These are phyloP conservation scores for Calvadosia cruxmelitensis DNA, from an alignment of 30 jellyfish, hydroid and myxozoan genomes.

Conservation along the genomic window DNA sequence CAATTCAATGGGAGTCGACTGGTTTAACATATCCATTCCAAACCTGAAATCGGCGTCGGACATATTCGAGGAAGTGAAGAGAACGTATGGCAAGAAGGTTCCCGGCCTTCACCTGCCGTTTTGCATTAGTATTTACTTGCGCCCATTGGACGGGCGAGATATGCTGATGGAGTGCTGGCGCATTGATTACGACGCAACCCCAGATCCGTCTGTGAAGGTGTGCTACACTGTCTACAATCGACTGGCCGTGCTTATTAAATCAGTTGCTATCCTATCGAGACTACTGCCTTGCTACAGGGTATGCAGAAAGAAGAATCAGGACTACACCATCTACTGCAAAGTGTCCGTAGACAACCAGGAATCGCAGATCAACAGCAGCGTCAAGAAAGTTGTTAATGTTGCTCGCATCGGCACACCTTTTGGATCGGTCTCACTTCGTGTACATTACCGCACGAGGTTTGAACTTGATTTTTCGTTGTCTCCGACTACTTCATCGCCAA, in stretches of 20 bases:
- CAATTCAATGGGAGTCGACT: slow-evolving; percentile 78
- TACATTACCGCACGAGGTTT: slow-evolving; percentile 26
- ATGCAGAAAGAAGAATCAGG: slow-evolving; percentile 54
- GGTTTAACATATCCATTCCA: slow-evolving; percentile 85
- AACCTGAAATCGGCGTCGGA: slow-evolving; percentile 29
- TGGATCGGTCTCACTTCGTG: slow-evolving; percentile 36
- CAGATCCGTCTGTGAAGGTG: slow-evolving; percentile 29
- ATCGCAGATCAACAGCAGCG: slow-evolving; percentile 18
- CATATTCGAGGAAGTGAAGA: slow-evolving; percentile 42
- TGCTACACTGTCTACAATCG: slow-evolving; percentile 65
- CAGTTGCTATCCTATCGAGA: slow-evolving; percentile 59
- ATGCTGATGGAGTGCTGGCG: slow-evolving; percentile 81
- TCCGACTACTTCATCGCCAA: not conserved
- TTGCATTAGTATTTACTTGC: slow-evolving; percentile 40
- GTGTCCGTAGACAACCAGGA: slow-evolving; percentile 23
- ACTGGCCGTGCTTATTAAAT: slow-evolving; percentile 54
- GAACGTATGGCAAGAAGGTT: slow-evolving; percentile 32
- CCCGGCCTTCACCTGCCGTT: slow-evolving; percentile 54
- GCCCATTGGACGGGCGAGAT: slow-evolving; percentile 71
- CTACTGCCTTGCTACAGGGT: slow-evolving; percentile 68
- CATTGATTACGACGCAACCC: slow-evolving; percentile 15
- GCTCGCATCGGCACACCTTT: slow-evolving; percentile 71
- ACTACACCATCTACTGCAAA: slow-evolving; percentile 50
- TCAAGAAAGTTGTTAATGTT: slow-evolving; percentile 14
- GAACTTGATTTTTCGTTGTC: slow-evolving; percentile 11